Evolutionary conservation across 2,797 vertebrate genomes (phyloP).

Genomic region (Coracias cyanogaster): DNA sequence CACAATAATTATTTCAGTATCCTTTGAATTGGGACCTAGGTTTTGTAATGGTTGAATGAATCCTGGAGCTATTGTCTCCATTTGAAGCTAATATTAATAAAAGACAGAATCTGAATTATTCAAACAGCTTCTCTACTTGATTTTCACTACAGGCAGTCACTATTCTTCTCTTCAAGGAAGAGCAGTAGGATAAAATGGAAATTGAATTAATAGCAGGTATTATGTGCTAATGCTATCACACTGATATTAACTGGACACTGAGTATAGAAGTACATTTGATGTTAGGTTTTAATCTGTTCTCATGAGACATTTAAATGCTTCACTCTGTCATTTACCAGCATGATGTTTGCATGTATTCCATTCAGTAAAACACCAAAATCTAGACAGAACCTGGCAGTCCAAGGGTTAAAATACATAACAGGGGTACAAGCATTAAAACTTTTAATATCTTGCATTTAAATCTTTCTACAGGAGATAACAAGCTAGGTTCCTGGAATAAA

Average conservation of each 20-base stretch:
- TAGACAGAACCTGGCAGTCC: neutral
- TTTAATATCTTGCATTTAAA: neutral
- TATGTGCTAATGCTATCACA: constrained; percentile 18
- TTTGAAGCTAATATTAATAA: neutral
- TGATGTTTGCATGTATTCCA: neutral
- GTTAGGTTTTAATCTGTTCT: neutral
- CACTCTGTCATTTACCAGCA: neutral
- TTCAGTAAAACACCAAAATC: neutral
- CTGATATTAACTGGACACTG: neutral
- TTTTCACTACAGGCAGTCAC: neutral
- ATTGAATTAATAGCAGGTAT: constrained; percentile 25
- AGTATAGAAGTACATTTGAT: neutral
- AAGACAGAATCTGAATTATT: neutral
- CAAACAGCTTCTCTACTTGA: neutral
- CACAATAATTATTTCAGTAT: neutral
- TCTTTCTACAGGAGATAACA: neutral
- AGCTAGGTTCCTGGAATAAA: neutral
- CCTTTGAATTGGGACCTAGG: neutral
- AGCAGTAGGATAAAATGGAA: neutral
- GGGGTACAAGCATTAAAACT: neutral
- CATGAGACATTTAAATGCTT: neutral
- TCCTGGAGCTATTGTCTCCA: neutral
- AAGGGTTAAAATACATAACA: neutral
- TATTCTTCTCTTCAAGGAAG: neutral
- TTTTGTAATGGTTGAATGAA: neutral